Percentiles rank a stretch among this genome's conserved stretches.
Conservation (phyloP, 2,797 vertebrate genomes). For the Schizopygopsis pylzovi region DNA sequence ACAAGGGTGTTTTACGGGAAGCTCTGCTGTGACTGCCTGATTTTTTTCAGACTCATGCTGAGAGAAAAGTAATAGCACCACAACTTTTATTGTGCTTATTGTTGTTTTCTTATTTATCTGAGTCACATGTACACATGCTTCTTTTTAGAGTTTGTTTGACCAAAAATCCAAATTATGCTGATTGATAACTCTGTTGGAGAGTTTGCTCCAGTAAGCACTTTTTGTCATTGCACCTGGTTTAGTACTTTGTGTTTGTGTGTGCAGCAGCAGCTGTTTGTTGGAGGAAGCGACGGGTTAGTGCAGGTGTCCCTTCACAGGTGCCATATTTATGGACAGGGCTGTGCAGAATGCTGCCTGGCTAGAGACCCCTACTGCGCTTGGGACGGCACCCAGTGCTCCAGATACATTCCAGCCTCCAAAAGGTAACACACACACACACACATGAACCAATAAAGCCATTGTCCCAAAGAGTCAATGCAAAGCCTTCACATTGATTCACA, state of each 20-base stretch:
- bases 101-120: constrained; percentile 49
- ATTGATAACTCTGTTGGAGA: constrained; percentile 35
- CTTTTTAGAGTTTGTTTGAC: constrained; percentile 23
- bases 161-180: constrained; percentile 14
- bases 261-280: constrained; percentile 96
- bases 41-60: background rate
- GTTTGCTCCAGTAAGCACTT: constrained; percentile 52
- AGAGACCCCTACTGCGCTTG: constrained; percentile 98
- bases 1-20: background rate
- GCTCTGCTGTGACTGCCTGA: background rate
- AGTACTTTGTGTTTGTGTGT: constrained; percentile 67
- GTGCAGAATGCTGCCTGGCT: constrained; percentile 96
- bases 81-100: constrained; percentile 33
- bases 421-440: constrained; percentile 76
- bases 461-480: constrained; percentile 17
- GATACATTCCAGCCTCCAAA: constrained; percentile 93
- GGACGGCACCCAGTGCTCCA: constrained; percentile 93
- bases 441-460: background rate
- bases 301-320: constrained; percentile 96
- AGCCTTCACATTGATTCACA: constrained; percentile 28
- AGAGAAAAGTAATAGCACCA: background rate
- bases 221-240: constrained; percentile 43
- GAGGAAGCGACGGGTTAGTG: constrained; percentile 88
- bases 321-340: constrained; percentile 93
- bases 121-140: background rate